These are phyloP conservation scores for Macrosiphum euphorbiae DNA, from an alignment of 2,888 invertebrate genomes.

Conservation along the genomic window DNA sequence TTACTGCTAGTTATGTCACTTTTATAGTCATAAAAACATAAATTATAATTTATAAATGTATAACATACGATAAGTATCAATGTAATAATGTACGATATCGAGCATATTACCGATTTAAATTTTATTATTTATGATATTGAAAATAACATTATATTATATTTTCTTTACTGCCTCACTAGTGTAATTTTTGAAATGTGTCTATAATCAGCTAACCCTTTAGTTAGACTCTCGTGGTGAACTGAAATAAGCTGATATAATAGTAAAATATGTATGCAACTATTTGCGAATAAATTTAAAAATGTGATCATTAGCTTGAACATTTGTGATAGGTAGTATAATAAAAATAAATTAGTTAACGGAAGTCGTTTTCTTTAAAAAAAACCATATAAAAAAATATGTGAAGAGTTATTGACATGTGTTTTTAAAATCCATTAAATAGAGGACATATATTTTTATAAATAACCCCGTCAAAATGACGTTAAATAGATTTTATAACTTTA, in stretches of 20 bases:
- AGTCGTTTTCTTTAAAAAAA: not conserved
- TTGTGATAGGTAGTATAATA: not conserved
- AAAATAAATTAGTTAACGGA: not conserved
- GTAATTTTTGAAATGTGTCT: not conserved
- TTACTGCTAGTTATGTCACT: not conserved
- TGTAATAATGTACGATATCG: not conserved
- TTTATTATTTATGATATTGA: not conserved
- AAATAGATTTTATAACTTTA: constrained; percentile 14
- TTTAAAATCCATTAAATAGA: not conserved
- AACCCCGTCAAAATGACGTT: not conserved
- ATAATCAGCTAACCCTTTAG: not conserved
- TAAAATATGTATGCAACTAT: not conserved
- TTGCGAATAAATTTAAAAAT: not conserved
- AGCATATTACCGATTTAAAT: not conserved
- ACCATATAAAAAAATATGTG: not conserved
- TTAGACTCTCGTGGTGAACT: not conserved
- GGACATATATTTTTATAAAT: not conserved
- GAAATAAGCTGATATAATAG: not conserved
- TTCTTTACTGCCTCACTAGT: not conserved
- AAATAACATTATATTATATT: not conserved
- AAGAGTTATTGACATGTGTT: not conserved
- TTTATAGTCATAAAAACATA: not conserved
- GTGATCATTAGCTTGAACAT: not conserved
- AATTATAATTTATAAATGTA: no score
- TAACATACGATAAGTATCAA: not conserved